phyloP scores from a whole-genome alignment of 1,140 invertebrate species.

The Monochamus saltuarius region DNA sequence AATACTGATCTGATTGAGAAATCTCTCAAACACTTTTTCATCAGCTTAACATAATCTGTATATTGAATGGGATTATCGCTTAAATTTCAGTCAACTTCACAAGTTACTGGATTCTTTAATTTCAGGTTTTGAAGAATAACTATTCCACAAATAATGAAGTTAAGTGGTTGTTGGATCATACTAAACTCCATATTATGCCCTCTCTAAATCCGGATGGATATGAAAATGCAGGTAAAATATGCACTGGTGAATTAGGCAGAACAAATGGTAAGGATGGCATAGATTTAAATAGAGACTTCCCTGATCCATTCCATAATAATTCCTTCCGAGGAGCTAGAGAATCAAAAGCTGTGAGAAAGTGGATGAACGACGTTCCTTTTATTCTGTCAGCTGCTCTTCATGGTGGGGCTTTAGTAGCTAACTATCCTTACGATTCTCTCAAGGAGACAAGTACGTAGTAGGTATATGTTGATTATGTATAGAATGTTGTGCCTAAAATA shows the following conservation, averaged over 20 bases:
- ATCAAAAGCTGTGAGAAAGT: slow-evolving; percentile 52
- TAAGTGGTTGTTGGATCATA: slow-evolving; percentile 54
- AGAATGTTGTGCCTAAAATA: not conserved
- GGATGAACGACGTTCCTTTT: slow-evolving; percentile 55
- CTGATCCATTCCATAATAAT: slow-evolving; percentile 47
- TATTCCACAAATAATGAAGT: slow-evolving; percentile 48
- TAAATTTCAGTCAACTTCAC: too few species aligned
- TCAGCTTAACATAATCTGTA: too few species aligned
- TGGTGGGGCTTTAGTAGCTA: slow-evolving; percentile 59
- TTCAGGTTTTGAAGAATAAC: slow-evolving; percentile 53
- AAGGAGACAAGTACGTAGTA: slow-evolving; percentile 27
- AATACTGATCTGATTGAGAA: too few species aligned
- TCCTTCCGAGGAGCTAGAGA: slow-evolving; percentile 34
- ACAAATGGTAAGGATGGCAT: slow-evolving; percentile 16
- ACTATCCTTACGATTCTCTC: slow-evolving; percentile 56
- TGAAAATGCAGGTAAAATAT: not conserved
- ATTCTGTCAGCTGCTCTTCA: slow-evolving; percentile 60
- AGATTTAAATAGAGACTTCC: slow-evolving; percentile 55
- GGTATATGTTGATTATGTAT: not conserved
- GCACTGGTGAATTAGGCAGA: slow-evolving; percentile 1
- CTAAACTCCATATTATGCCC: slow-evolving; percentile 59
- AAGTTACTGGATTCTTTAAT: too few species aligned
- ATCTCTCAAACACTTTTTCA: too few species aligned
- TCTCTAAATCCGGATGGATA: slow-evolving; percentile 57
- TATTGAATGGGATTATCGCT: too few species aligned